Evolutionary conservation across 1,140 invertebrate species (phyloP), one percentile per base, ranked within the genome.

Genomic region (Ooceraea biroi): DNA sequence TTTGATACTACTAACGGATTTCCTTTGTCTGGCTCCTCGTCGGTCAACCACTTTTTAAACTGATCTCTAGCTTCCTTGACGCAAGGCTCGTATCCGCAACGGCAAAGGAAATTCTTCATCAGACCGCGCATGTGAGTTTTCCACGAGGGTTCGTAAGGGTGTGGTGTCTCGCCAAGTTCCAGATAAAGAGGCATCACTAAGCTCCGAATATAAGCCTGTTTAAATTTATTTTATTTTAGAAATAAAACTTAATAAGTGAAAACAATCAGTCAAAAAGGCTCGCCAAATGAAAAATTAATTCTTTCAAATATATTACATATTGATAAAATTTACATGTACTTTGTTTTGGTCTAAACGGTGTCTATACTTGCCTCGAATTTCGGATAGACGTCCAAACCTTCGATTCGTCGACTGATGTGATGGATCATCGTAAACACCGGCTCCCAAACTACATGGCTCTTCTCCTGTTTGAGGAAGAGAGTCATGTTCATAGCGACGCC

Each of bases 361-460:
- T 55, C 10, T 50, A n/a, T n/a, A 82, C 41, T 88, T 89, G 96
- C 96, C 94, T 96, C 95, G 87, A 97, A 97, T 92, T 97, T 97
- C 14, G 94, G 93, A 57, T 96, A 95, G 0, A 96, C 95, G 3
- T 94, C 93, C 93, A 88, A 88, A 2, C 96, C 96, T 82, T 96
- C 95, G 83, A 97, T 96, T 73, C 96, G 96, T 82, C 96, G 95
- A 36, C 97, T 96, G 48, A 97, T 95, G 85, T 97, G 96, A 91
- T 97, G 97, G 44, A 97, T 96, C 95, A 97, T 96, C 10, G 96
- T 97, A 90, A 97, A 97, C 1, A 97, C 95, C 0, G 96, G 96
- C 89, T 97, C 96, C 97, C 97, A 97, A 0, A 97, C 97, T 0
- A 97, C 92, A 82, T 96, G 96, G 71, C 96, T 95, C 17, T 96